Evolutionary conservation across 2,797 vertebrate species (phyloP), one percentile per base, ranked within the genome.

Genomic region (Platalea minor): DNA sequence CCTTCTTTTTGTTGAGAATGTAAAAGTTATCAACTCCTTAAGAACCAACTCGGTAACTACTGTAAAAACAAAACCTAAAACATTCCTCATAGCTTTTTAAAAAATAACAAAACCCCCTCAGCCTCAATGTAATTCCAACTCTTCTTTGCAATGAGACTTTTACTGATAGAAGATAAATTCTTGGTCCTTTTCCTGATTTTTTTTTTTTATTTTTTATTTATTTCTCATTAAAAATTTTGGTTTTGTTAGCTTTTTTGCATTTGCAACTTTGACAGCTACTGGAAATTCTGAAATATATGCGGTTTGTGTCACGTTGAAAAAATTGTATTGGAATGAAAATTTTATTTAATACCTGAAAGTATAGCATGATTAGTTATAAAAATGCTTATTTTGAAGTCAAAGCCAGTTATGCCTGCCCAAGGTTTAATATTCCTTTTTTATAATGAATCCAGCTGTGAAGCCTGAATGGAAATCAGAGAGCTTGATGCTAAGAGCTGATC

Each of bases 361-460:
- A 53, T 63, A 81, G 57, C 63, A n/a, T 70, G 35, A 81, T 93
- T 78, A 91, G 84, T 90, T 81, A 41, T 19, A 65, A 83, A 94
- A 82, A 88, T 23, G 41, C 79, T 92, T 95, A 67, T 91, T 97
- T 95, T 96, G 64, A 96, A 94, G 56, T 82, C 64, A 70, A 74
- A 94, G 67, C 25, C 56, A 68, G 65, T 94, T 74, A 67, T 70
- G 68, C 84, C 50, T 91, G 56, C 63, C 84, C 70, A 93, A 91
- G 64, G 67, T 83, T 91, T 95, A 89, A 80, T 96, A 91, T 74
- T 95, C 56, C 46, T 29, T 84, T 76, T 81, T 73, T 54, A 17
- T 92, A 88, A 57, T 92, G 46, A 82, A 85, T 95, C 65, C 85
- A 96, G 74, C 92, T 96, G 85, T 88, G 93, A 87, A 94, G 41